Conservation (phyloP, 2,888 invertebrate species). For the Physocephala rufipes region DNA sequence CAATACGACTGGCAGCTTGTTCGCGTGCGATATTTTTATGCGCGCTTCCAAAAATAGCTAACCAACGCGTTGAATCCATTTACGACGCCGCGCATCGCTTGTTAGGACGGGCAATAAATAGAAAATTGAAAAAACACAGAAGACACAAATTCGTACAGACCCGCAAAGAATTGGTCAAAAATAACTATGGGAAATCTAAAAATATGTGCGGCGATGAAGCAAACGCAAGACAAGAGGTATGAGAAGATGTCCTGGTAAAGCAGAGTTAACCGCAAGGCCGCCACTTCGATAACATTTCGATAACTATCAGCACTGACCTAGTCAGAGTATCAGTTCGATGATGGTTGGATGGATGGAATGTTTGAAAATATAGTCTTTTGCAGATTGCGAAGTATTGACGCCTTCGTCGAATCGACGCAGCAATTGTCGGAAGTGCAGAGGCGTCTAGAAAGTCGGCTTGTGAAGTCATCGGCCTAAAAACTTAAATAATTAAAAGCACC, state of each 20-base stretch:
- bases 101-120: slow-evolving; percentile 30
- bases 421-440: slow-evolving; percentile 1
- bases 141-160: slow-evolving; percentile 28
- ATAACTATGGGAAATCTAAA: slow-evolving; percentile 44
- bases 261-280: slow-evolving; percentile 28
- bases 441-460: slow-evolving; percentile 16
- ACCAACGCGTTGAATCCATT: slow-evolving; percentile 37
- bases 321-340: neutral
- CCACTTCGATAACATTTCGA: neutral
- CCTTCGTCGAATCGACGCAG: slow-evolving; percentile 16
- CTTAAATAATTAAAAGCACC: slow-evolving; percentile 40
- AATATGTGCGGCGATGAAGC: slow-evolving; percentile 36
- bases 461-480: slow-evolving; percentile 34
- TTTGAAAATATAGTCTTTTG: no score
- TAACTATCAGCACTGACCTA: slow-evolving; percentile 6
- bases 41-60: slow-evolving; percentile 53
- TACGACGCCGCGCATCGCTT: slow-evolving; percentile 31
- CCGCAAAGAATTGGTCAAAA: slow-evolving; percentile 46
- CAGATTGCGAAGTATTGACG: slow-evolving; percentile 7
- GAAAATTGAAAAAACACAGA: slow-evolving; percentile 23
- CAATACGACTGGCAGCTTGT: slow-evolving; percentile 47
- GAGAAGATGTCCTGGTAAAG: neutral
- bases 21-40: slow-evolving; percentile 61
- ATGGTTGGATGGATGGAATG: neutral
- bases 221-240: neutral